Percentiles rank a stretch among this genome's conserved stretches.
Evolutionary conservation across 2,113 vertebrate species (phyloP).

Genomic region (Nanorana parkeri): DNA sequence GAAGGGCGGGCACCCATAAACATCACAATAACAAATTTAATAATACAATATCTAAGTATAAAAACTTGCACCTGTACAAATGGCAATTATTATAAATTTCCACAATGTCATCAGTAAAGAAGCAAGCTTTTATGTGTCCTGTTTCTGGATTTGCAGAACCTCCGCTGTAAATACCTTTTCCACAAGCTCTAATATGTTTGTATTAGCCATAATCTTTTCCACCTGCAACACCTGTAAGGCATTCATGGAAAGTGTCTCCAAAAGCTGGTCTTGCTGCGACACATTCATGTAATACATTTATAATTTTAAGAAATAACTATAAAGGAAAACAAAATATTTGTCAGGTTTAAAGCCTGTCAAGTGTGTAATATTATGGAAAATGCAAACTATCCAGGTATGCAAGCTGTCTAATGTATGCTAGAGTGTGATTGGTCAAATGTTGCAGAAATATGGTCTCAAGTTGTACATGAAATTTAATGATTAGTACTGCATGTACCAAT

Average conservation of each 20-base stretch:
- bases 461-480: too few relatives aligned
- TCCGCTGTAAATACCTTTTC: not conserved
- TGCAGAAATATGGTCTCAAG: too few relatives aligned
- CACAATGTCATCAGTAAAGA: not conserved
- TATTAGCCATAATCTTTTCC: not conserved
- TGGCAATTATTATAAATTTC: not conserved
- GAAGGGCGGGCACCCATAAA: too few relatives aligned
- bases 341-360: too few relatives aligned
- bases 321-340: not conserved
- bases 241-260: not conserved
- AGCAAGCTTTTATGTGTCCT: not conserved
- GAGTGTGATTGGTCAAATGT: too few relatives aligned
- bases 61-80: slow-evolving; percentile 16
- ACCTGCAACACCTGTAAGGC: slow-evolving; percentile 23
- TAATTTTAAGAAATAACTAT: not conserved
- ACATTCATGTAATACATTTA: not conserved
- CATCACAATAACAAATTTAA: too few relatives aligned
- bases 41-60: too few relatives aligned
- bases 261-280: too few relatives aligned
- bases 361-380: too few relatives aligned
- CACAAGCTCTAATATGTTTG: not conserved
- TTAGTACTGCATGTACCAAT: too few relatives aligned
- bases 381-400: too few relatives aligned
- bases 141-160: not conserved
- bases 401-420: too few relatives aligned